A percentile compares a stretch with the other conserved stretches of the same genome.
These are phyloP conservation scores for Enhydra lutris DNA, from an alignment of 2,113 vertebrate species.

Conservation along the genomic window DNA sequence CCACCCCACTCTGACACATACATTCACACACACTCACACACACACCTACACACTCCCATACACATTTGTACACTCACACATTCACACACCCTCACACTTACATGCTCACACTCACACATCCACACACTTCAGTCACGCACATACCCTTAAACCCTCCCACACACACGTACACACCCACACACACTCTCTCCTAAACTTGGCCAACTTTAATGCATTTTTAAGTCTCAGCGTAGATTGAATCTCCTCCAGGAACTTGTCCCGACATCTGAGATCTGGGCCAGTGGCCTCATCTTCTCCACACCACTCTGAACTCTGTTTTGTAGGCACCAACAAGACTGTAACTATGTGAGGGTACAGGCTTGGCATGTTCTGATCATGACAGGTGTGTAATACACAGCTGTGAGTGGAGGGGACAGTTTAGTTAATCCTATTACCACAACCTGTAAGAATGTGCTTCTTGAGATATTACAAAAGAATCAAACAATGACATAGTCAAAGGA, in stretches of 20 bases:
- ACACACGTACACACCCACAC: background rate
- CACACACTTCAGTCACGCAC: background rate
- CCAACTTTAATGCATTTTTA: background rate
- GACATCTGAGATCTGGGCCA: background rate
- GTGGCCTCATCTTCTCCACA: background rate
- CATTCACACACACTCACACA: background rate
- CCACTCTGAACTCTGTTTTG: background rate
- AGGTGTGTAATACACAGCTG: background rate
- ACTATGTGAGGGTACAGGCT: background rate
- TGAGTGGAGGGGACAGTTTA: background rate
- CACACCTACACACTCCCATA: background rate
- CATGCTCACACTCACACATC: background rate
- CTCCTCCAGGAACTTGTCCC: background rate
- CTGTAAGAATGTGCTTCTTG: background rate
- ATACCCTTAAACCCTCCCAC: background rate
- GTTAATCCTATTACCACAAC: too few relatives aligned
- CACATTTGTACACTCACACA: background rate
- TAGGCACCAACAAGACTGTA: background rate
- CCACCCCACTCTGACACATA: too few relatives aligned
- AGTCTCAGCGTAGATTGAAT: background rate
- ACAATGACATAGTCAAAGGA: background rate
- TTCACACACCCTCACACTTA: too few relatives aligned
- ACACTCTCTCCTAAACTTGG: background rate
- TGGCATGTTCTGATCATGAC: background rate
- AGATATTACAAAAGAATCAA: background rate